A percentile compares a stretch with the other conserved stretches of the same genome.
Evolutionary conservation across 2,888 invertebrate species (phyloP).

Genomic region (Rhamphomyia laevipes): DNA sequence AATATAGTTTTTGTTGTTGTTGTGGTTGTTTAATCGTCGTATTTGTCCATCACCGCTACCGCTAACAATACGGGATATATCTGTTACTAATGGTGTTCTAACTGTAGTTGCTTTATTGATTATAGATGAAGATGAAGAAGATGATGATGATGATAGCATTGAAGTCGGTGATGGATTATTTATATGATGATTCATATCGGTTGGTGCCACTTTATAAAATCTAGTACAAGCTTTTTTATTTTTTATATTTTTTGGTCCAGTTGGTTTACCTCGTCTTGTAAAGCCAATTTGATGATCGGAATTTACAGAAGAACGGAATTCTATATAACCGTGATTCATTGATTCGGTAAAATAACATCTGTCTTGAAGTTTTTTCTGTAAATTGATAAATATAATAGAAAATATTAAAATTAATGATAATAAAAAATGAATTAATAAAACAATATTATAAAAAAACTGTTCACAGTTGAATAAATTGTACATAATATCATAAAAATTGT

Average conservation of each 20-base stretch:
- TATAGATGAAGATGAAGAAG: conserved; percentile 13
- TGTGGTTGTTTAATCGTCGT: conserved; percentile 22
- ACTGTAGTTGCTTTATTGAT: conserved; percentile 12
- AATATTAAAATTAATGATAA: no score
- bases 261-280: conserved; percentile 36
- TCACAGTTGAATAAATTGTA: no score
- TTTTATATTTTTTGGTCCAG: conserved; percentile 30
- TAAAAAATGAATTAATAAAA: no score
- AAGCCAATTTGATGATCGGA: conserved; percentile 35
- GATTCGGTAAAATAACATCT: conserved; percentile 38
- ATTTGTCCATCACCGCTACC: conserved; percentile 18
- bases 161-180: conserved; percentile 12
- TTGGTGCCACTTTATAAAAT: neutral
- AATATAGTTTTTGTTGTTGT: conserved; percentile 12
- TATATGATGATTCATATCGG: conserved; percentile 6
- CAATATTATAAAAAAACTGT: no score
- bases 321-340: conserved; percentile 36
- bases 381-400: no score
- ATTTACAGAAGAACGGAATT: conserved; percentile 35
- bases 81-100: conserved; percentile 16
- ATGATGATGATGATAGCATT: conserved; percentile 17
- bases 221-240: neutral
- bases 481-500: no score
- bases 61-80: neutral
- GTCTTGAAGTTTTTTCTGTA: conserved; percentile 33